These are phyloP conservation scores for Pogonomyrmex californicus DNA, from an alignment of 1,140 invertebrate species.

Conservation along the genomic window DNA sequence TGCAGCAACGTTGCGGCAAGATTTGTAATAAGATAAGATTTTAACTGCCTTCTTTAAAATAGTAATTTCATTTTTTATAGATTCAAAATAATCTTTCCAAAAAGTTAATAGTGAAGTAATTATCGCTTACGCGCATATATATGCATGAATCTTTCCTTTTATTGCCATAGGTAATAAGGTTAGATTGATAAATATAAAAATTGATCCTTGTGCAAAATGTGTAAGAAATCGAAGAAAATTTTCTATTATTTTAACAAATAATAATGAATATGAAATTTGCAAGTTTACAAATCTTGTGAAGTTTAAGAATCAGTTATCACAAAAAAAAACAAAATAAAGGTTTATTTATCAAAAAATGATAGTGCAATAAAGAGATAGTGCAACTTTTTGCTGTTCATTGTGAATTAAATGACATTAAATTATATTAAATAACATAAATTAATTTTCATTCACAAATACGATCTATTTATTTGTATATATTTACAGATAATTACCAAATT, in stretches of 20 bases:
- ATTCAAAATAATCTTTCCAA: too few relatives aligned
- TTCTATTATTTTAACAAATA: constrained; percentile 19
- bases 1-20: too few relatives aligned
- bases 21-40: too few relatives aligned
- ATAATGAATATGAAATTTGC: constrained; percentile 6
- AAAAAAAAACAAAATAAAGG: background rate
- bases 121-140: too few relatives aligned
- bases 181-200: background rate
- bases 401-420: background rate
- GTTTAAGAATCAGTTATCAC: background rate
- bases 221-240: background rate
- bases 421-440: background rate
- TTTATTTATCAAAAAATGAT: background rate
- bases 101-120: too few relatives aligned
- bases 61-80: too few relatives aligned
- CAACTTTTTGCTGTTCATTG: constrained; percentile 5
- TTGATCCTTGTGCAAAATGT: background rate
- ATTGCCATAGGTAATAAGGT: too few relatives aligned
- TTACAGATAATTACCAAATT: constrained; percentile 6
- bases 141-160: too few relatives aligned
- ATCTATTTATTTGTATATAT: constrained; percentile 8
- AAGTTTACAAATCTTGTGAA: background rate
- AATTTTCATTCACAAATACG: background rate
- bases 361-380: background rate
- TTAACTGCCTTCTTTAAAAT: too few relatives aligned